These are phyloP conservation scores for Oceanodroma tethys DNA, from an alignment of 2,113 vertebrate species.

Conservation along the genomic window DNA sequence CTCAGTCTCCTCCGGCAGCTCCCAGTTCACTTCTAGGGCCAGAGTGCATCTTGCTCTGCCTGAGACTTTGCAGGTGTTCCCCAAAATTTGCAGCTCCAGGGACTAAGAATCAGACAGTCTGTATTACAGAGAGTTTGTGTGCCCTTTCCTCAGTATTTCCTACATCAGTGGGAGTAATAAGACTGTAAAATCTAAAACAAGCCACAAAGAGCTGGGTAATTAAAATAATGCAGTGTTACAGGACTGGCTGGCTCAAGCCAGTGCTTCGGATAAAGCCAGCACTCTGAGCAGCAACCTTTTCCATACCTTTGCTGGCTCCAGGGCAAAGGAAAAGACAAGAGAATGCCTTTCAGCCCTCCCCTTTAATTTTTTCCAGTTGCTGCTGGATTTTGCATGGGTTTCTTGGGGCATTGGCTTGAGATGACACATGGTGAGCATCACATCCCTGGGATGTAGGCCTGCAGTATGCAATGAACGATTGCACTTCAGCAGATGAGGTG, in stretches of 20 bases:
- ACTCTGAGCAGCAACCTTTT: background rate
- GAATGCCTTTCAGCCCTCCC: background rate
- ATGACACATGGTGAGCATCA: accelerated
- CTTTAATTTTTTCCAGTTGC: background rate
- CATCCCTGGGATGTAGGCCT: background rate
- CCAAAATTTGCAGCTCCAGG: background rate
- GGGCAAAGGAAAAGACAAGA: background rate
- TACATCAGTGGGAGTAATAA: background rate
- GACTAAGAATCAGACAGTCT: background rate
- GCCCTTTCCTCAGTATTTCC: background rate
- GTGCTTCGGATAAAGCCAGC: background rate
- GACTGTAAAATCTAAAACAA: background rate
- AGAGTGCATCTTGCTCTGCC: background rate
- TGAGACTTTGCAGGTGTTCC: background rate
- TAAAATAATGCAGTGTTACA: background rate
- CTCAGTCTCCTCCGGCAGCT: background rate
- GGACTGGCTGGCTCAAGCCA: background rate
- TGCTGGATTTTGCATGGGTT: background rate
- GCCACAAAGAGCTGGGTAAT: background rate
- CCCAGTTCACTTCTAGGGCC: background rate
- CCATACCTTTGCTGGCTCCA: background rate
- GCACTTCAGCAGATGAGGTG: background rate
- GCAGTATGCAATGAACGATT: accelerated
- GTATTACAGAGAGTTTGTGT: background rate
- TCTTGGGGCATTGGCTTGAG: background rate